Base-by-base conservation (phyloP, 2,113 vertebrate species). In the Oncorhynchus masou region DNA sequence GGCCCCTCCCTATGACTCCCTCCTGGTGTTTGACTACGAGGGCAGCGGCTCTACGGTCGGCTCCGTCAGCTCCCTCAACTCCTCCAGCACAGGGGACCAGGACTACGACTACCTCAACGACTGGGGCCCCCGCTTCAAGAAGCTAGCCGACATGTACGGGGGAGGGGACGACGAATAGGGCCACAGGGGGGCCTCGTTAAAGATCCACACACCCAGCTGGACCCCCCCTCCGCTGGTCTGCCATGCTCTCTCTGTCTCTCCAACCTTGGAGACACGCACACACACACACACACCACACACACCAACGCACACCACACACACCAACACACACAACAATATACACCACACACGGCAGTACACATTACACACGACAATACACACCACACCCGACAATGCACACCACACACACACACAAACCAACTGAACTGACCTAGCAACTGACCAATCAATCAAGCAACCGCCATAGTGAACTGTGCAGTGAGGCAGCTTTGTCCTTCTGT, bases 121-220 rank as follows among this genome's bases (percentile, higher is more conserved):
- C 91, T 99, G 97, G 97, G 97, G 97, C 0, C 97, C 97, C n/a
- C 92, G 97, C 67, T 99, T 99, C 94, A 96, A 94, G 95, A 99
- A 99, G 90, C 94, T 99, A 87, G 97, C 97, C 0, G 97, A 99
- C 94, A 97, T 99, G 97, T 99, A 99, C 0, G 97, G 97, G 9
- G 97, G 97, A 25, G 95, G 96, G 20, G 95, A 96, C 27, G 96
- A 97, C 3, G 95, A 99, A 88, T 97, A 94, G 89, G 22, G 24
- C 13, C 70, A 49, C 49, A 8, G 39, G n/a, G 45, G 12, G 68
- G 70, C 51, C 54, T 62, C 12, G 49, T 74, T 77, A 60, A 70
- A 75, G 74, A 74, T 13, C 11, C 45, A n/a, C 54, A 73, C 75
- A 20, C 25, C 29, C 19, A 62, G 5, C 59, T 25, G 6, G 16